Evolutionary conservation across 2,113 vertebrate species (phyloP).

Genomic region (Leucopsar rothschildi): DNA sequence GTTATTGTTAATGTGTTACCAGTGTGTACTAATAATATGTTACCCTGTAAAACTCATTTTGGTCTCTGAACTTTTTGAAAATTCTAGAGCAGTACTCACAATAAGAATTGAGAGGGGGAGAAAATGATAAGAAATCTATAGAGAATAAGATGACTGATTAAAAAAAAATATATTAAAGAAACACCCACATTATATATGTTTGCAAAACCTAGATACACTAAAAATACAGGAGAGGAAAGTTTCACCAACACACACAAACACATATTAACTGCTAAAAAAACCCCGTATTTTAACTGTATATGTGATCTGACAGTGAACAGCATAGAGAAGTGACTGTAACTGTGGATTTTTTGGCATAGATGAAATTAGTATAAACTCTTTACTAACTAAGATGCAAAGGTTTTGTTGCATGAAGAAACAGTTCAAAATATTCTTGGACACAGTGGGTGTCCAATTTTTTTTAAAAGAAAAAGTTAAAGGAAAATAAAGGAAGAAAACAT

Average conservation of each 20-base stretch:
- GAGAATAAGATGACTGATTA: neutral
- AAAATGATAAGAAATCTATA: neutral
- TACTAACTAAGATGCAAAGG: neutral
- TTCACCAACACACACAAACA: neutral
- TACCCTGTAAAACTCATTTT: neutral
- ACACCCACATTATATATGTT: rapidly evolving
- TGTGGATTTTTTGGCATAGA: neutral
- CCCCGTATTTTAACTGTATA: neutral
- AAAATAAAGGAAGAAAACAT: neutral
- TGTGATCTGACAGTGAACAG: neutral
- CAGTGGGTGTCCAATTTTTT: neutral
- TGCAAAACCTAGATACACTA: neutral
- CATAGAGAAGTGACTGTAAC: neutral
- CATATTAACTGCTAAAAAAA: neutral
- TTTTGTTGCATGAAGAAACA: neutral
- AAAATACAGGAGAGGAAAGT: neutral
- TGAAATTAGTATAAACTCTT: neutral
- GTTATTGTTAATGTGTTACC: neutral
- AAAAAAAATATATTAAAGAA: neutral
- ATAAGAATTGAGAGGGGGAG: neutral
- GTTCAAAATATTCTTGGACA: neutral
- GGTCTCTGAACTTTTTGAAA: neutral
- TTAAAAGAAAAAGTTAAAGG: neutral
- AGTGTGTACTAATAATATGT: neutral
- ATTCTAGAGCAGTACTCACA: neutral